Percentiles rank a stretch among this genome's conserved stretches.
Conservation (phyloP, 2,113 vertebrate genomes). For the Heteronetta atricapilla region DNA sequence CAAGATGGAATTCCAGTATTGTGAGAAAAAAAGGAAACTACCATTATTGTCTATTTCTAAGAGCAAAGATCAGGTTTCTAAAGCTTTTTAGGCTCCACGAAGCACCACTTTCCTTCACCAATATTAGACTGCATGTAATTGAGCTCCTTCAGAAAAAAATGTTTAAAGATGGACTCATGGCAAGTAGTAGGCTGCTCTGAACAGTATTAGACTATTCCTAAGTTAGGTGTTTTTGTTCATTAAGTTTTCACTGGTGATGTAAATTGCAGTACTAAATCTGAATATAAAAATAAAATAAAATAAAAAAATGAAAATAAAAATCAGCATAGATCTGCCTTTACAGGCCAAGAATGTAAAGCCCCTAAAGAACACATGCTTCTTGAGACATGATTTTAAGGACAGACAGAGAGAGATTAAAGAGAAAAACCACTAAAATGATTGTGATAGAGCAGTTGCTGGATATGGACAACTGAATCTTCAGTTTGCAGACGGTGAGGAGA, state of each 20-base stretch:
- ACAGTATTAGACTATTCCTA: background rate
- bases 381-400: background rate
- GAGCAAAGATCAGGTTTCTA: slow-evolving; percentile 11
- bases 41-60: background rate
- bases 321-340: background rate
- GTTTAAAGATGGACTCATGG: background rate
- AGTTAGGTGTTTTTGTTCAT: background rate
- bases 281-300: background rate
- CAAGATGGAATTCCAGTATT: background rate
- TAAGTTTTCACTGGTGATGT: background rate
- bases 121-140: background rate
- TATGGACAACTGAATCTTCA: background rate
- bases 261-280: background rate
- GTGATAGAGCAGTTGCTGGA: background rate
- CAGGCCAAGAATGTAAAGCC: background rate
- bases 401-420: background rate
- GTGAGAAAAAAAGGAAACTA: background rate
- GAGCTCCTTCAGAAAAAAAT: background rate
- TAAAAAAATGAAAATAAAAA: background rate
- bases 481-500: background rate
- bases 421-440: background rate
- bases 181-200: background rate
- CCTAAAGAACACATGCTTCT: background rate
- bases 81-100: background rate
- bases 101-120: background rate